Base-by-base conservation (phyloP, 1,140 invertebrate species). In the Helicorthomorpha holstii region DNA sequence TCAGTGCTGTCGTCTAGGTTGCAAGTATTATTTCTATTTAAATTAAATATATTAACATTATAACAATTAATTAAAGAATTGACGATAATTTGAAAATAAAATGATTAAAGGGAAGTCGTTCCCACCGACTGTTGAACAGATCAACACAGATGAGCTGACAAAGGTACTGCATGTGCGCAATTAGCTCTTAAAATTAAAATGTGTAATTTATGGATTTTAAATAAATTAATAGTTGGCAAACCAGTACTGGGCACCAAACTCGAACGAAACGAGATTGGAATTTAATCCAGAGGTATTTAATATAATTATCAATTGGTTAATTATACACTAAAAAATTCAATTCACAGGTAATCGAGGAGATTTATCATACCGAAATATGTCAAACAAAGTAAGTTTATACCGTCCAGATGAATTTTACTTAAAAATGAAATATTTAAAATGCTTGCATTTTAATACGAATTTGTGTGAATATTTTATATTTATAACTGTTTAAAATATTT, bases 81-180 rank as follows among this genome's bases (percentile, higher is more conserved):
- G n/a, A n/a, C n/a, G n/a, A n/a, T n/a, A n/a, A n/a, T n/a, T n/a
- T n/a, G n/a, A n/a, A n/a, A n/a, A n/a, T n/a, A n/a, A n/a, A n/a
- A n/a, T n/a, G n/a, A n/a, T n/a, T n/a, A n/a, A n/a, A n/a, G n/a
- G n/a, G n/a, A n/a, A n/a, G n/a, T n/a, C n/a, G n/a, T n/a, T n/a
- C n/a, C n/a, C 56, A 2, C 61, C 68, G 12, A 88, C 86, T 1
- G 75, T 91, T 12, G 79, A 84, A 48, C 85, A 89, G 64, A 86
- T 90, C 21, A 86, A 85, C 66, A 73, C 81, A 26, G 83, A 88
- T 62, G 73, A 74, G 64, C 81, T 87, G 54, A 86, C 83, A 29
- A 76, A 83, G 71, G 80, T 83, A 74, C n/a, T n/a, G n/a, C n/a
- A n/a, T n/a, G n/a, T n/a, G n/a, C n/a, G n/a, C 69, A 53, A 53